phyloP scores from a whole-genome alignment of 2,113 vertebrate species.

The Nannobrachium achirus region DNA sequence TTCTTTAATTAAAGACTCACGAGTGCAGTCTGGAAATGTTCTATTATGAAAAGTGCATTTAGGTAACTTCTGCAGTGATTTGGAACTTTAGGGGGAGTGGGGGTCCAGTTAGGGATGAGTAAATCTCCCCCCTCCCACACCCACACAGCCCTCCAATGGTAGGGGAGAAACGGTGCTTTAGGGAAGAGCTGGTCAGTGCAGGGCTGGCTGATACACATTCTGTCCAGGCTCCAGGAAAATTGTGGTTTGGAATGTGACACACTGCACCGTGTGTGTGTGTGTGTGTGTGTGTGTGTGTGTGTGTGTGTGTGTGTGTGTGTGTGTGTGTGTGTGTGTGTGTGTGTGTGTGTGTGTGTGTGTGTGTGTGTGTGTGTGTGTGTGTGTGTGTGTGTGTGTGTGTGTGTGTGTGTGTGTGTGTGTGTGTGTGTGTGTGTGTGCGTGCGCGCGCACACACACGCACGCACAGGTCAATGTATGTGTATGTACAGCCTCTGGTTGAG shows the following conservation, averaged over 20 bases:
- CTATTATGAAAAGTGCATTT: too few species aligned
- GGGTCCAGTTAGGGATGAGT: too few species aligned
- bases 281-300: slow-evolving; percentile 1
- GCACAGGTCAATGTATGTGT: too few species aligned
- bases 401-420: background rate
- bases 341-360: slow-evolving; percentile 13
- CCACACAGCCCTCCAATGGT: too few species aligned
- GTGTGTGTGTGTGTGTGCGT: slow-evolving; percentile 1
- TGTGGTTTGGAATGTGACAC: slow-evolving; percentile 38
- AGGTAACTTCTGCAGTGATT: too few species aligned
- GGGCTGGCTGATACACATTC: slow-evolving; percentile 27
- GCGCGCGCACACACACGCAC: too few species aligned
- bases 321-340: background rate
- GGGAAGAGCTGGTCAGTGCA: slow-evolving; percentile 40
- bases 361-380: background rate
- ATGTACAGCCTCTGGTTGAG: too few species aligned
- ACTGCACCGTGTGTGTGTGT: background rate
- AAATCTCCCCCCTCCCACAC: too few species aligned
- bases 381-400: background rate
- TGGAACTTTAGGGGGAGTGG: too few species aligned
- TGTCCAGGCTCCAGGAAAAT: slow-evolving; percentile 47
- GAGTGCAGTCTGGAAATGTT: too few species aligned
- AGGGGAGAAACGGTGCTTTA: slow-evolving; percentile 37
- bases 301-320: slow-evolving; percentile 12
- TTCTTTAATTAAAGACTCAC: too few species aligned